Percentiles rank a stretch among this genome's conserved stretches.
These are phyloP conservation scores for Bufo gargarizans DNA, from an alignment of 2,113 vertebrate species.

Conservation along the genomic window DNA sequence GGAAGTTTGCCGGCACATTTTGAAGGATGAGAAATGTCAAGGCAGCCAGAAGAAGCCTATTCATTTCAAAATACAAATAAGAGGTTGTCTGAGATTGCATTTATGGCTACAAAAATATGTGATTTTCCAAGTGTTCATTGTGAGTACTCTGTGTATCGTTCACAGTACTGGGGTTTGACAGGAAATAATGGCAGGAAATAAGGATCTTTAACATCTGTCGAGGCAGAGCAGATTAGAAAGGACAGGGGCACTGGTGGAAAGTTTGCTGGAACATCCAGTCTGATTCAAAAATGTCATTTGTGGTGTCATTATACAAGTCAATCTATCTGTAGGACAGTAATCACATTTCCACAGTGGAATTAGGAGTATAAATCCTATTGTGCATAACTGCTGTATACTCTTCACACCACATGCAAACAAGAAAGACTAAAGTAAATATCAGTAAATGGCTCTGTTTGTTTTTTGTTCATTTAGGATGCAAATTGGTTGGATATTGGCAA, in stretches of 20 bases:
- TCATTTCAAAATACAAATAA: constrained; percentile 58
- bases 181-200: constrained; percentile 51
- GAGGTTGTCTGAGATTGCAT: constrained; percentile 56
- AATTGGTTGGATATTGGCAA: constrained; percentile 33
- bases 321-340: constrained; percentile 26
- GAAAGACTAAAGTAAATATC: constrained; percentile 21
- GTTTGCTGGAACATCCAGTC: constrained; percentile 40
- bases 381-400: not conserved
- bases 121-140: constrained; percentile 56
- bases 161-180: constrained; percentile 41
- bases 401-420: constrained; percentile 22
- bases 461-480: constrained; percentile 25
- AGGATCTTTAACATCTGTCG: constrained; percentile 51
- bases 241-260: constrained; percentile 36
- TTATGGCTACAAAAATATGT: constrained; percentile 55
- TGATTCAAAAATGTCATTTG: constrained; percentile 47
- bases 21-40: constrained; percentile 53
- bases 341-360: constrained; percentile 38
- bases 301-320: constrained; percentile 43
- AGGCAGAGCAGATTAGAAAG: constrained; percentile 45
- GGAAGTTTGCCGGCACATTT: constrained; percentile 44
- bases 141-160: constrained; percentile 38
- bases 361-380: constrained; percentile 35
- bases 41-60: constrained; percentile 52
- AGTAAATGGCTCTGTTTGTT: not conserved